phyloP scores from a whole-genome alignment of 2,797 vertebrate species.

The Falco cherrug region DNA sequence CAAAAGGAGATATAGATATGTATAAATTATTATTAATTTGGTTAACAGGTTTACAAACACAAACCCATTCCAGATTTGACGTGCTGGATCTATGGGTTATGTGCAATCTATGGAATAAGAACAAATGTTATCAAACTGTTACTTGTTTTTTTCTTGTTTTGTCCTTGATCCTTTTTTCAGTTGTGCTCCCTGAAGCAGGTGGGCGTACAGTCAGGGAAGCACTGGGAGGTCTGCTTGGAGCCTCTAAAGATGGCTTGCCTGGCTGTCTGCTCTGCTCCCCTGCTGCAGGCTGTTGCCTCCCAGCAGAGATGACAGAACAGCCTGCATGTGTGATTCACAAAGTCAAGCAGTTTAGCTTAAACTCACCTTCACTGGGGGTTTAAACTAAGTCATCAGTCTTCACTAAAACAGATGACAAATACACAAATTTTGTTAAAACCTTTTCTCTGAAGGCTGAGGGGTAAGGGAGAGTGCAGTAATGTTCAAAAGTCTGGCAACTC shows the following conservation, averaged over 20 bases:
- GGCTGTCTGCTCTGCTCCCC: not conserved
- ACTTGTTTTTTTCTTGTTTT: not conserved
- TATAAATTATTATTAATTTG: not conserved
- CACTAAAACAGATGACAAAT: not conserved
- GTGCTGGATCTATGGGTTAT: not conserved
- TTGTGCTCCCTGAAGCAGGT: not conserved
- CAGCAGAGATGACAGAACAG: not conserved
- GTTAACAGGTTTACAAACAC: not conserved
- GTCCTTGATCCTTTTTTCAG: not conserved
- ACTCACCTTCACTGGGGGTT: not conserved
- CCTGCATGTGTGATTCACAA: not conserved
- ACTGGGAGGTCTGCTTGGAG: not conserved
- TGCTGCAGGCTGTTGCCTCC: not conserved
- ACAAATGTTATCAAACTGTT: not conserved
- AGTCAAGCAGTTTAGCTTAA: not conserved
- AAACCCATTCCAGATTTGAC: not conserved
- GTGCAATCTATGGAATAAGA: not conserved
- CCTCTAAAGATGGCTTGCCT: not conserved
- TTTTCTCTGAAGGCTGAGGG: not conserved
- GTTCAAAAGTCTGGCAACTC: not conserved
- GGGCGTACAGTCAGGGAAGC: not conserved
- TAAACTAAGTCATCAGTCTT: not conserved
- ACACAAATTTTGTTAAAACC: not conserved
- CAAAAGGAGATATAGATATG: not conserved
- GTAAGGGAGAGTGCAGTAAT: not conserved